Evolutionary conservation across 2,113 vertebrate species (phyloP).

Genomic region (Hystrix brachyura): DNA sequence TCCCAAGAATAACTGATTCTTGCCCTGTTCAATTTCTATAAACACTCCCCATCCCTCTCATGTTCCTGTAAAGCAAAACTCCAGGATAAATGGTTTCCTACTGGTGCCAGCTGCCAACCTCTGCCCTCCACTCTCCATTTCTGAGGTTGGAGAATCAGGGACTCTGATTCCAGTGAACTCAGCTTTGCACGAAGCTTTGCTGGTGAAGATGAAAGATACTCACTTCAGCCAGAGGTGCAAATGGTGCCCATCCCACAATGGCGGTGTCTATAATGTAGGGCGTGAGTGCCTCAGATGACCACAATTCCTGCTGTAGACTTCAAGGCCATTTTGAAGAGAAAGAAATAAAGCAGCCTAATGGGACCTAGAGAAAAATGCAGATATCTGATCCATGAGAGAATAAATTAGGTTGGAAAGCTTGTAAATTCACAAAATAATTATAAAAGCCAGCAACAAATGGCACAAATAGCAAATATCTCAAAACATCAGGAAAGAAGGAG

Average conservation of each 20-base stretch:
- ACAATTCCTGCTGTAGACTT: neutral
- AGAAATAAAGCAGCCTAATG: neutral
- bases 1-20: neutral
- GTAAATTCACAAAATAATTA: neutral
- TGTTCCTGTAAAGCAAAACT: neutral
- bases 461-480: neutral
- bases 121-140: neutral
- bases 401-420: neutral
- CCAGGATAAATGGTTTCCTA: neutral
- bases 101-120: accelerated
- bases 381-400: neutral
- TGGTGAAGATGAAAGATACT: neutral
- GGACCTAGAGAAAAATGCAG: neutral
- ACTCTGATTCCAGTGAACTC: neutral
- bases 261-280: neutral
- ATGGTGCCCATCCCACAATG: accelerated
- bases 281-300: neutral
- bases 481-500: neutral
- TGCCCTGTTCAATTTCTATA: neutral
- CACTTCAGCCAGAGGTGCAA: neutral
- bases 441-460: neutral
- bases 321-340: neutral
- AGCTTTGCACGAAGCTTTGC: neutral
- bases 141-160: neutral
- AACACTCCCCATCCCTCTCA: neutral